Percentiles rank a stretch among this genome's conserved stretches.
Conservation (phyloP, 2,888 invertebrate species). For the Apeira syringaria region DNA sequence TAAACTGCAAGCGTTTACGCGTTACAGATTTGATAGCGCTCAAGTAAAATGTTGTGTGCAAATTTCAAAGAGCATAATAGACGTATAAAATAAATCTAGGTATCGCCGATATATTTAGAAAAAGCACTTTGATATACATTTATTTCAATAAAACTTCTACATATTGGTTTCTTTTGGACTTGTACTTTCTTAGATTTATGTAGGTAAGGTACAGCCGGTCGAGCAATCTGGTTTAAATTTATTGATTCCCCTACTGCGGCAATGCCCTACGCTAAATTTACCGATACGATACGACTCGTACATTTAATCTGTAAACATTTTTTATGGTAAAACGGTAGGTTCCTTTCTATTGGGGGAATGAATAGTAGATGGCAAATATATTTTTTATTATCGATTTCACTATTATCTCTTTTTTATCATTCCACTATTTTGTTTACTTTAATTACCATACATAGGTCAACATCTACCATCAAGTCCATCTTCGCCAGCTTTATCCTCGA, state of each 20-base stretch:
- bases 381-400: no score
- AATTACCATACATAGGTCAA: no score
- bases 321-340: conserved; percentile 26
- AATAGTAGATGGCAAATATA: no score
- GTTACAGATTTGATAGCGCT: no score
- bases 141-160: conserved; percentile 30
- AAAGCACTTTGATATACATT: conserved; percentile 26
- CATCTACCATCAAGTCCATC: no score
- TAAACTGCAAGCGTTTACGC: no score
- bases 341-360: conserved; percentile 25
- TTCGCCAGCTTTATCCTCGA: no score
- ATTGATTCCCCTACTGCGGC: conserved; percentile 41
- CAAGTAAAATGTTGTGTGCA: no score
- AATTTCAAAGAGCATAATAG: no score
- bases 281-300: conserved; percentile 29
- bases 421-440: no score
- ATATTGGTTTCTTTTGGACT: conserved; percentile 32
- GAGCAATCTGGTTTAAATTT: conserved; percentile 45
- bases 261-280: conserved; percentile 40
- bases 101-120: conserved; percentile 7
- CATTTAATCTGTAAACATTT: conserved; percentile 35
- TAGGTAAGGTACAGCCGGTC: conserved; percentile 38
- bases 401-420: no score
- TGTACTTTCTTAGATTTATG: conserved; percentile 40
- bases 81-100: conserved; percentile 3